Evolutionary conservation across 92 coral and sea anemone species (phyloP), one percentile per base, ranked within the genome.

Genomic region (Micromussa lordhowensis): DNA sequence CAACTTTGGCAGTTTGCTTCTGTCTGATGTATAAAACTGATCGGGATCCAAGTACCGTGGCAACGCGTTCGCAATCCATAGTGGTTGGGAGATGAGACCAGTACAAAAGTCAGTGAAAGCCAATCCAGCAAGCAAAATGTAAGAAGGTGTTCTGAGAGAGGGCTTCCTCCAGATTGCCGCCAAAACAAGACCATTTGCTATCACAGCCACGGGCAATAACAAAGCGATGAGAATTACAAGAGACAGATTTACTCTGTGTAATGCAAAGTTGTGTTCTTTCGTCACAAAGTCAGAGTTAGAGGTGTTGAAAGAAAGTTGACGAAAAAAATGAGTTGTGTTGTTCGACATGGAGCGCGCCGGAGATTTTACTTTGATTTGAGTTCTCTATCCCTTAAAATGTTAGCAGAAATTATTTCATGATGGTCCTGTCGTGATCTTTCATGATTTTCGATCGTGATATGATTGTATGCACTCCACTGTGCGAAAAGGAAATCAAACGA

Each of bases 71-170:
- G 11, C 55, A 28, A 38, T 87, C 9, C 77, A 57, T 5, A 38
- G 76, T 32, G 88, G 91, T 59, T 81, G 82, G 68, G 77, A 49
- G 58, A 88, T 22, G 19, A 83, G 79, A 5, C 91, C 91, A 18
- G 80, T 40, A 59, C 35, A 28, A 35, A 88, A 69, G 80, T 82
- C 91, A 44, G 79, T 58, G 49, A 88, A 58, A 1, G 91, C 63
- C 54, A 88, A 73, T 26, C 83, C 84, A 38, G 87, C 84, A 1
- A 88, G 84, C 14, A 88, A 55, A 30, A 88, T 30, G 59, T 82
- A 58, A 5, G 91, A 88, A 8, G 91, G 83, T 32, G 87, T 88
- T 53, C 80, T 81, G 9, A 88, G 78, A 28, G 88, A 74, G 30
- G 68, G 78, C 9, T 81, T 88, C 38, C 34, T 75, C 63, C 30